A percentile compares a stretch with the other conserved stretches of the same genome.
Conservation (phyloP, 2,888 invertebrate genomes). For the Meandrusa payeni region DNA sequence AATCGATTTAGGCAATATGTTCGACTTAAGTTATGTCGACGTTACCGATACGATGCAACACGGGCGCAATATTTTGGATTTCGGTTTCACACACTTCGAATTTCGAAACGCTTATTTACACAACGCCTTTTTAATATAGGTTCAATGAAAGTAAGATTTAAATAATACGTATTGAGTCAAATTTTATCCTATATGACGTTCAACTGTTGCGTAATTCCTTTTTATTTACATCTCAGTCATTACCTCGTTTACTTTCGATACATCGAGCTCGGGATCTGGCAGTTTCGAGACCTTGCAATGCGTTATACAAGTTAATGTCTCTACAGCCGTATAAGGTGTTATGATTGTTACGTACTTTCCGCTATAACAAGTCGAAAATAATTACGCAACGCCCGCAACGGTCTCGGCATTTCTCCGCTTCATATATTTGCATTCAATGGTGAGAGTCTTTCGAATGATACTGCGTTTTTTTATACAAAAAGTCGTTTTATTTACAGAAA, state of each 20-base stretch:
- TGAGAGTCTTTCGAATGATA: slow-evolving; percentile 13
- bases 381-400: slow-evolving; percentile 26
- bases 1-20: not conserved
- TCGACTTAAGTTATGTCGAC: not conserved
- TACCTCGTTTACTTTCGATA: slow-evolving; percentile 20
- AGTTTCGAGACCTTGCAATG: slow-evolving; percentile 13
- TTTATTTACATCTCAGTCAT: slow-evolving; percentile 29
- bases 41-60: slow-evolving; percentile 3
- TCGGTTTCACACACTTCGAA: too few relatives aligned
- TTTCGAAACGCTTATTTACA: not conserved
- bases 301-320: slow-evolving; percentile 14
- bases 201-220: slow-evolving; percentile 26
- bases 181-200: slow-evolving; percentile 25
- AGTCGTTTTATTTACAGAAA: slow-evolving; percentile 78
- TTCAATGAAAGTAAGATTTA: slow-evolving; percentile 37
- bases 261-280: slow-evolving; percentile 8
- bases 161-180: slow-evolving; percentile 26
- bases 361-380: slow-evolving; percentile 27
- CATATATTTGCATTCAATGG: slow-evolving; percentile 5
- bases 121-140: too few relatives aligned
- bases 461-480: slow-evolving; percentile 40
- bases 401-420: slow-evolving; percentile 5
- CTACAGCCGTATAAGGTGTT: slow-evolving; percentile 13
- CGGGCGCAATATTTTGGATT: not conserved
- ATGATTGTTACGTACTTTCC: slow-evolving; percentile 23